Evolutionary conservation across 2,113 vertebrate species (phyloP), one percentile per base, ranked within the genome.

Genomic region (Ptilonorhynchus violaceus): DNA sequence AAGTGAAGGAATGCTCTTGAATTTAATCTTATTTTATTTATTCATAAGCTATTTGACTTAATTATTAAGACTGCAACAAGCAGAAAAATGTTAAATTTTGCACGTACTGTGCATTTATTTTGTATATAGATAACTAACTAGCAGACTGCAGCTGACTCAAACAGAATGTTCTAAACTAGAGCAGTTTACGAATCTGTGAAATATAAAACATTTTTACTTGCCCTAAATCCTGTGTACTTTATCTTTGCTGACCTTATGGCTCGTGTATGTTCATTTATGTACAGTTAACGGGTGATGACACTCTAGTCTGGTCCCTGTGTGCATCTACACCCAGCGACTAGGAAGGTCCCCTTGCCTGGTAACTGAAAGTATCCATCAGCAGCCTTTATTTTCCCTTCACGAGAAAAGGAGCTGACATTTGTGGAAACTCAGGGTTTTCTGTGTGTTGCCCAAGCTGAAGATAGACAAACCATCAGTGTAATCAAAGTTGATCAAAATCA

Each of bases 1-100:
- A 96, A 95, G 96, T 97, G 93, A 98, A 98, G 98, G 98, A 98
- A 98, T 97, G 97, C 96, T 97, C 96, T 98, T 98, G 93, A 96
- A 98, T 97, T 97, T 98, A 98, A 97, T 98, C 97, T 98, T 97
- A 97, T 98, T 97, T 97, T 98, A 98, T 99, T 99, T 99, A 99
- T 99, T 98, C 98, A 98, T 98, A 98, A 97, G 93, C 98, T 98
- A 98, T 98, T 98, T 98, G 97, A 98, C 96, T 98, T 98, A 98
- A 98, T 98, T 44, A 98, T 98, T 97, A 97, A 98, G 98, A 98
- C 98, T 97, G 97, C 97, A 96, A 92, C 89, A 94, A 96, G 97
- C 96, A 97, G 97, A 91, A 94, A 91, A 78, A 97, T 93, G 95
- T 98, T 96, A 94, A 95, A 97, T 96, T 97, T 98, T 96, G 98